Conservation (phyloP, 2,888 invertebrate species). For the Chouioia cunea region DNA sequence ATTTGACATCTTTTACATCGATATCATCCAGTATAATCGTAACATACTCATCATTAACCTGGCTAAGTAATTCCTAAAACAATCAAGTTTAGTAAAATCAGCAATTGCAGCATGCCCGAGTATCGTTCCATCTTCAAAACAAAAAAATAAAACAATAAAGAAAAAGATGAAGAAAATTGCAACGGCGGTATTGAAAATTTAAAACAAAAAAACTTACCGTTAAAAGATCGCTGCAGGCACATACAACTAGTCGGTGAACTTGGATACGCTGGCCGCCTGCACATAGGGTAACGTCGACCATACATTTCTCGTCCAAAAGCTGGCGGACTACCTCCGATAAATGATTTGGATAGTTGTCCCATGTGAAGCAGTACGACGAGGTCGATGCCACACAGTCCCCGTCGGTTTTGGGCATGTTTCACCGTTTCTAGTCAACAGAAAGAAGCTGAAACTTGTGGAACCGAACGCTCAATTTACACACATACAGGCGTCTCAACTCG, state of each 20-base stretch:
- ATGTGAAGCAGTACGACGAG: slow-evolving; percentile 65
- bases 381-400: slow-evolving; percentile 56
- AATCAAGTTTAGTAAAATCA: too few relatives aligned
- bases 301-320: slow-evolving; percentile 64
- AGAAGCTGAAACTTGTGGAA: too few relatives aligned
- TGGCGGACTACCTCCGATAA: slow-evolving; percentile 65
- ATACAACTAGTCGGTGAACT: slow-evolving; percentile 70
- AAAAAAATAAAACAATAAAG: slow-evolving; percentile 15
- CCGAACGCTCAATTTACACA: too few relatives aligned
- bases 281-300: slow-evolving; percentile 70
- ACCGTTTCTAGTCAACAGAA: neutral
- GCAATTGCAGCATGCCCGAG: too few relatives aligned
- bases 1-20: slow-evolving; percentile 63
- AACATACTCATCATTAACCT: slow-evolving; percentile 64
- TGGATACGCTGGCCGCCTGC: slow-evolving; percentile 67
- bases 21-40: slow-evolving; percentile 67
- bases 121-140: slow-evolving; percentile 22
- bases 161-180: neutral
- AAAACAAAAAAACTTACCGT: slow-evolving; percentile 60
- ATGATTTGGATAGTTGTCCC: slow-evolving; percentile 66
- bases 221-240: slow-evolving; percentile 69
- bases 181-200: slow-evolving; percentile 1
- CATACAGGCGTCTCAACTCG: neutral
- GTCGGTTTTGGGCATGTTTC: slow-evolving; percentile 8
- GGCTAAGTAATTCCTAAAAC: slow-evolving; percentile 64